These are phyloP conservation scores for Donacobius atricapilla DNA, from an alignment of 2,113 vertebrate species.

Conservation along the genomic window DNA sequence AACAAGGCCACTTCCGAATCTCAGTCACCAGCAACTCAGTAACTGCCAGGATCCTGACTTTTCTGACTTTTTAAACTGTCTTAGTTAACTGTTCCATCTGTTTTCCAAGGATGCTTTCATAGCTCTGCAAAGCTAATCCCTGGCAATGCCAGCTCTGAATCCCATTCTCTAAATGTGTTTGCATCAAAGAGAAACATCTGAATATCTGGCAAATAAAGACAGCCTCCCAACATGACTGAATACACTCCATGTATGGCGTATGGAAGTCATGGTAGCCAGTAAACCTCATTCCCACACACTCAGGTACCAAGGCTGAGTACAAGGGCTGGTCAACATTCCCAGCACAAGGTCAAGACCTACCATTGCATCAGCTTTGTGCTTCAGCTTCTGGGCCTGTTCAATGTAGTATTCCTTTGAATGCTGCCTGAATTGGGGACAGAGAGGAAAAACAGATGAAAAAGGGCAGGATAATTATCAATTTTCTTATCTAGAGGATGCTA, in stretches of 20 bases:
- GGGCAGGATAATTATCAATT: background rate
- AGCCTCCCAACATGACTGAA: background rate
- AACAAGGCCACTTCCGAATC: background rate
- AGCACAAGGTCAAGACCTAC: conserved; percentile 59
- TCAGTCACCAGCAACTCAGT: background rate
- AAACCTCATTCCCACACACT: background rate
- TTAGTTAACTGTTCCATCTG: background rate
- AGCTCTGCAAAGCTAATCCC: background rate
- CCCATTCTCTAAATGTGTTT: background rate
- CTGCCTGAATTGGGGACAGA: conserved; percentile 67
- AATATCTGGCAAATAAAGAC: background rate
- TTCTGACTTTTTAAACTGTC: background rate
- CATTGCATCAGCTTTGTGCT: conserved; percentile 93
- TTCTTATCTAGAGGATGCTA: background rate
- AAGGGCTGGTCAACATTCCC: background rate
- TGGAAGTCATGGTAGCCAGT: background rate
- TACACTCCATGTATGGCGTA: background rate
- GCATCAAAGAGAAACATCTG: background rate
- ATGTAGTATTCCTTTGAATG: conserved; percentile 84
- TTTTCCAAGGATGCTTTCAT: background rate
- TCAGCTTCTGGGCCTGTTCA: conserved; percentile 90
- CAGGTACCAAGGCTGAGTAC: background rate
- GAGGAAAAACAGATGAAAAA: background rate
- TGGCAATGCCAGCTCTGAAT: background rate
- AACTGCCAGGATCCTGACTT: background rate